Evolutionary conservation across 2,113 vertebrate species (phyloP).

Genomic region (Lagopus muta): DNA sequence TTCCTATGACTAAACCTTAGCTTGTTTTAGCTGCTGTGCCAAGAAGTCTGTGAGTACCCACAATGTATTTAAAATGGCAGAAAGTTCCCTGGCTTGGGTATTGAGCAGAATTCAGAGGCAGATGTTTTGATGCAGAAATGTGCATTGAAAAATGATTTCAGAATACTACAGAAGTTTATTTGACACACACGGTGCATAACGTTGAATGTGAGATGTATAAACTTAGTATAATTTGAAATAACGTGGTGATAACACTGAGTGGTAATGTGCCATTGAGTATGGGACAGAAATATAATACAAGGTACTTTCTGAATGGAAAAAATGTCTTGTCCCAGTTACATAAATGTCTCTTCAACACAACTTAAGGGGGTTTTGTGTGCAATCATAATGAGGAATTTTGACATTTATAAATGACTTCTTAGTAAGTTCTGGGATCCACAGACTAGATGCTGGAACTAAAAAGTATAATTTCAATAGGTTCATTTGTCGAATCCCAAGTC

Average conservation of each 20-base stretch:
- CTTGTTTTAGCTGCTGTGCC: neutral
- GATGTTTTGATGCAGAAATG: neutral
- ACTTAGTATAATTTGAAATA: neutral
- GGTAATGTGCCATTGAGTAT: neutral
- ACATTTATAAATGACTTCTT: neutral
- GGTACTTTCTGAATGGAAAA: neutral
- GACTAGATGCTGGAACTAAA: neutral
- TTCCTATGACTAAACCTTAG: neutral
- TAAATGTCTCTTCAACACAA: neutral
- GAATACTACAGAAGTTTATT: neutral
- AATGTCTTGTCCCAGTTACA: neutral
- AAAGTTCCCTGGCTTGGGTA: neutral
- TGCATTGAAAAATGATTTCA: neutral
- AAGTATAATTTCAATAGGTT: neutral
- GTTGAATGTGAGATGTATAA: neutral
- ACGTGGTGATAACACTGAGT: neutral
- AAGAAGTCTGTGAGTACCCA: neutral
- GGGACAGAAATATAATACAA: neutral
- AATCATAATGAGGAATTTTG: neutral
- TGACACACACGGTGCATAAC: neutral
- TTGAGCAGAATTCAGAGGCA: neutral
- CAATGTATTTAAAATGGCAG: neutral
- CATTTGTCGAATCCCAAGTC: neutral
- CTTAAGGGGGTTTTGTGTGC: neutral
- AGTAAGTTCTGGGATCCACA: neutral